Evolutionary conservation across 92 coral and sea anemone species (phyloP).

Genomic region (Porites divaricata): DNA sequence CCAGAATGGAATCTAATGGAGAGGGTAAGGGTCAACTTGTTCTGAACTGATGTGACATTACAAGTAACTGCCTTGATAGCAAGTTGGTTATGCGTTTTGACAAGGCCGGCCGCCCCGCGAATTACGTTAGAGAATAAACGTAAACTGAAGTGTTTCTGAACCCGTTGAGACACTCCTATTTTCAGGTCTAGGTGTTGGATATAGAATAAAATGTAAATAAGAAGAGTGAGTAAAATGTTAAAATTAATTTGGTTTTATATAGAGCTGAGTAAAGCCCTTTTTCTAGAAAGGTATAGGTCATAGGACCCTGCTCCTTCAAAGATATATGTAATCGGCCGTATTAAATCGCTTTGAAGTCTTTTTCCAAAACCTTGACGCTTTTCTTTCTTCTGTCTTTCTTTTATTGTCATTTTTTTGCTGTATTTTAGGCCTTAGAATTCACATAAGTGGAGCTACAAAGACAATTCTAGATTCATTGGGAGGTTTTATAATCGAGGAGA

Average conservation of each 20-base stretch:
- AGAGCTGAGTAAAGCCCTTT: too few relatives aligned
- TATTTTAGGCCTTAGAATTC: slow-evolving; percentile 48
- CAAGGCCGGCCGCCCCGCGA: background rate
- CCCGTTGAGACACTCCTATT: too few relatives aligned
- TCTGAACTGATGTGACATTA: background rate
- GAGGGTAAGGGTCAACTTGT: slow-evolving; percentile 34
- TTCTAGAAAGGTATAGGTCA: too few relatives aligned
- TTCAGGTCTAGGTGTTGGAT: too few relatives aligned
- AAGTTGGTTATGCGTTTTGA: background rate
- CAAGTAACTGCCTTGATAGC: too few relatives aligned
- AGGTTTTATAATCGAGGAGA: slow-evolving; percentile 43
- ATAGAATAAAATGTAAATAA: too few relatives aligned
- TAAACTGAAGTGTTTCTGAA: too few relatives aligned
- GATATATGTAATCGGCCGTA: background rate
- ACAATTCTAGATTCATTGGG: slow-evolving; percentile 44
- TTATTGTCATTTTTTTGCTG: too few relatives aligned
- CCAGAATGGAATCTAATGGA: slow-evolving; percentile 66
- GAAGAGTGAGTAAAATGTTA: too few relatives aligned
- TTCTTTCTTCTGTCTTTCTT: background rate
- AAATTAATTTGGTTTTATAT: too few relatives aligned
- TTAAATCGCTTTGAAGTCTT: background rate
- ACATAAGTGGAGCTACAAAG: slow-evolving; percentile 61
- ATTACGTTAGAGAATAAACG: too few relatives aligned
- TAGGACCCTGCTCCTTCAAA: too few relatives aligned
- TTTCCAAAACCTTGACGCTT: background rate